Evolutionary conservation across 1,140 invertebrate species (phyloP).

Genomic region (Ostrea denselamellosa): DNA sequence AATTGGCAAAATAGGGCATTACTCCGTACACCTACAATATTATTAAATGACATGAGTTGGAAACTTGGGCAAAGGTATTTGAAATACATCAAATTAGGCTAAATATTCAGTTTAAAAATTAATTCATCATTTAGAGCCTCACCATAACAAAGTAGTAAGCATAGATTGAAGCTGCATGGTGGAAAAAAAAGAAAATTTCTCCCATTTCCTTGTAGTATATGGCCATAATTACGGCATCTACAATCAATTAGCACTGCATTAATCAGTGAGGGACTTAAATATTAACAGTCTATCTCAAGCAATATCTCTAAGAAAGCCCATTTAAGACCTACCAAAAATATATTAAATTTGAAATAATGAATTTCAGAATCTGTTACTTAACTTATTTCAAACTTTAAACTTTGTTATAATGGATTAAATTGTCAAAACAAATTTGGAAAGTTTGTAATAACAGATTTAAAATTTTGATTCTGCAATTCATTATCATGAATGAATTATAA

Average conservation of each 20-base stretch:
- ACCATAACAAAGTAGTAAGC: slow-evolving; percentile 75
- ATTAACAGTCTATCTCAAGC: too few species aligned
- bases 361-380: too few species aligned
- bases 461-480: too few species aligned
- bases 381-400: too few species aligned
- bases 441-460: too few species aligned
- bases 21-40: slow-evolving; percentile 72
- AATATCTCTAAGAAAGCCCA: too few species aligned
- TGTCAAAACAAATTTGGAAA: too few species aligned
- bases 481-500: too few species aligned
- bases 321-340: too few species aligned
- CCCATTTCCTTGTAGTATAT: slow-evolving; percentile 74
- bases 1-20: slow-evolving; percentile 76
- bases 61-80: not conserved
- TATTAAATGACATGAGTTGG: not conserved
- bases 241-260: slow-evolving; percentile 39
- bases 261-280: too few species aligned
- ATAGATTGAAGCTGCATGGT: slow-evolving; percentile 75
- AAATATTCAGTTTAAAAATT: not conserved
- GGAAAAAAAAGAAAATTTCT: slow-evolving; percentile 74
- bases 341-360: too few species aligned
- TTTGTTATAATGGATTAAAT: too few species aligned
- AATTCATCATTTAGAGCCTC: slow-evolving; percentile 51
- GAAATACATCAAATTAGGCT: not conserved
- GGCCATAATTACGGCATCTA: slow-evolving; percentile 72